A percentile compares a stretch with the other conserved stretches of the same genome.
Evolutionary conservation across 2,797 vertebrate species (phyloP).

Genomic region (Graptemys geographica): DNA sequence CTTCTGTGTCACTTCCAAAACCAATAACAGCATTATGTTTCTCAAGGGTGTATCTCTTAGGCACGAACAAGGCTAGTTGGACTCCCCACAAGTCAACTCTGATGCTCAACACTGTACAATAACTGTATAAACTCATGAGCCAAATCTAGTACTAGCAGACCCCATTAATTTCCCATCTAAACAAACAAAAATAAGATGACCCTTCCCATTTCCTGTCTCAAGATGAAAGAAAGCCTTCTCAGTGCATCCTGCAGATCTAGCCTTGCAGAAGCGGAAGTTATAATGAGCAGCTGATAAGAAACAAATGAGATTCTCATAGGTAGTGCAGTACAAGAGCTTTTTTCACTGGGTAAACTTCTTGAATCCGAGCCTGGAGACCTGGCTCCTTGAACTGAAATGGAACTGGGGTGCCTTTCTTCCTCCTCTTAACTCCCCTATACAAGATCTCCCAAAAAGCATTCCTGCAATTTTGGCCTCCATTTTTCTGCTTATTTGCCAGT

Average conservation of each 20-base stretch:
- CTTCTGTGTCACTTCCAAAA: background rate
- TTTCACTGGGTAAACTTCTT: background rate
- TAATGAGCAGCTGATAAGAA: background rate
- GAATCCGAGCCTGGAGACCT: background rate
- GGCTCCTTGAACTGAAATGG: background rate
- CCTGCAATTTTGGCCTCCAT: background rate
- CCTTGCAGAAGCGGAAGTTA: background rate
- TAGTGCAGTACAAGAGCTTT: background rate
- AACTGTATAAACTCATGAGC: background rate
- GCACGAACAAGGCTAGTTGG: background rate
- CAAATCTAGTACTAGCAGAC: background rate
- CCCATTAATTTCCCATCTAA: background rate
- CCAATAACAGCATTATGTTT: background rate
- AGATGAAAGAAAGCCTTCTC: background rate
- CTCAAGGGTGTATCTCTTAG: background rate
- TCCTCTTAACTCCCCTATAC: background rate
- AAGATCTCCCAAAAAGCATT: background rate
- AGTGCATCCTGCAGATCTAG: background rate
- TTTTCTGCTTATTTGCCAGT: background rate
- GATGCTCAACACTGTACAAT: background rate
- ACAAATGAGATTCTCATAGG: background rate
- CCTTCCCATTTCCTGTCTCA: background rate
- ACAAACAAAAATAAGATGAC: background rate
- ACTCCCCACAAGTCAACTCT: background rate
- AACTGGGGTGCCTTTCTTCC: background rate